Conservation (phyloP, 2,797 vertebrate genomes). For the Etheostoma nigrum region DNA sequence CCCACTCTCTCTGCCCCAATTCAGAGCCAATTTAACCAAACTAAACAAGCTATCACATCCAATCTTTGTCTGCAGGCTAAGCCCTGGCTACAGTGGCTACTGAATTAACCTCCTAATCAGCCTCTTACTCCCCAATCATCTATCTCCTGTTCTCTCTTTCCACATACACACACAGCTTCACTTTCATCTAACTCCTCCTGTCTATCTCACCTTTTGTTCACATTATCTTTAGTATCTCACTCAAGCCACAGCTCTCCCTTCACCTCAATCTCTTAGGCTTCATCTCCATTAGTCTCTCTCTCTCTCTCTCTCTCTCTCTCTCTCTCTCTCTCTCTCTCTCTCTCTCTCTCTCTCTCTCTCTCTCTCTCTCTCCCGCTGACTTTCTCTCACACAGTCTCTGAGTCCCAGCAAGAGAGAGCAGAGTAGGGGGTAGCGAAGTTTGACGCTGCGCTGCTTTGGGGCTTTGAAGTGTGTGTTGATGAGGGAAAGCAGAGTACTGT, state of each 20-base stretch:
- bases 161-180: constrained; percentile 40
- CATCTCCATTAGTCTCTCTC: constrained; percentile 63
- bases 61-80: constrained; percentile 74
- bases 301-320: constrained; percentile 32
- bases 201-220: constrained; percentile 54
- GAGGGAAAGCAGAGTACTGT: constrained; percentile 89
- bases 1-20: constrained; percentile 75
- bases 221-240: constrained; percentile 62
- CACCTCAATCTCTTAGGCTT: constrained; percentile 62
- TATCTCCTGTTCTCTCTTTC: constrained; percentile 61
- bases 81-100: constrained; percentile 66
- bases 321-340: constrained; percentile 9
- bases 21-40: constrained; percentile 78
- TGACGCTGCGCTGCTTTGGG: constrained; percentile 73
- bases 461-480: constrained; percentile 95
- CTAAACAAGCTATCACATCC: constrained; percentile 85
- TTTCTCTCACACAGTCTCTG: constrained; percentile 67
- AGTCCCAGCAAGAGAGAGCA: constrained; percentile 70
- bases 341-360: constrained; percentile 50
- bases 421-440: constrained; percentile 73
- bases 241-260: constrained; percentile 63
- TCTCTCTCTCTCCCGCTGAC: neutral
- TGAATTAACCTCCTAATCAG: constrained; percentile 82
- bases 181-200: constrained; percentile 58
- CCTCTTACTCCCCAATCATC: constrained; percentile 67